Percentiles rank a stretch among this genome's conserved stretches.
These are phyloP conservation scores for Mionectes macconnelli DNA, from an alignment of 2,113 vertebrate genomes.

Conservation along the genomic window DNA sequence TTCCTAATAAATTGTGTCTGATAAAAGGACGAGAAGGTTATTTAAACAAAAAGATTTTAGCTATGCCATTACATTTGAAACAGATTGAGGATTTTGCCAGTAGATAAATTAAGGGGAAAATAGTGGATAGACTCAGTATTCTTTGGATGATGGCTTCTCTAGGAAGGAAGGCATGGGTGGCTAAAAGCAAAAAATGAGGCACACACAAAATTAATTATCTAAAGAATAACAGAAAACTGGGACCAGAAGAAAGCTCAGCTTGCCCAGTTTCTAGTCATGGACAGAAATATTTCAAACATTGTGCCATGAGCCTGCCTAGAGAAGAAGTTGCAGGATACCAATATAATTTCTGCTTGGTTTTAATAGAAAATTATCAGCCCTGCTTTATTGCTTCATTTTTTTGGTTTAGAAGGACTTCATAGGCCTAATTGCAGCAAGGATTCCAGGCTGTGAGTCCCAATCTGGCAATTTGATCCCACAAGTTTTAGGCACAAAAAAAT, in stretches of 20 bases:
- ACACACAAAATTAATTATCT: neutral
- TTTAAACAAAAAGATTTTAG: constrained; percentile 66
- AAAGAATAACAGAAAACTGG: neutral
- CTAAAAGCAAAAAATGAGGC: neutral
- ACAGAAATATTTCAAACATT: neutral
- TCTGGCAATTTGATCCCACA: neutral
- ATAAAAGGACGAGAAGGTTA: constrained; percentile 62
- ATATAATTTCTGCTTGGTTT: neutral
- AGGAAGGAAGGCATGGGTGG: neutral
- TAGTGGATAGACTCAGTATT: neutral
- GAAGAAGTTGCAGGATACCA: neutral
- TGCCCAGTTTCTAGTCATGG: neutral
- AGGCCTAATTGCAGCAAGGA: neutral
- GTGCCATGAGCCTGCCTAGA: neutral
- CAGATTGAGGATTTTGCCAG: constrained; percentile 45
- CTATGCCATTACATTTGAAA: constrained; percentile 49
- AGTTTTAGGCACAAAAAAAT: neutral
- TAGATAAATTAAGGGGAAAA: neutral
- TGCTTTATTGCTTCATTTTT: neutral
- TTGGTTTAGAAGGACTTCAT: neutral
- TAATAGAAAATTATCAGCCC: neutral
- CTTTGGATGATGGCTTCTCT: neutral
- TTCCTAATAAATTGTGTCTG: constrained; percentile 63
- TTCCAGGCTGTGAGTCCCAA: neutral
- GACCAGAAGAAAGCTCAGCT: neutral